phyloP scores from a whole-genome alignment of 2,888 invertebrate species.

The Philaethria dido region DNA sequence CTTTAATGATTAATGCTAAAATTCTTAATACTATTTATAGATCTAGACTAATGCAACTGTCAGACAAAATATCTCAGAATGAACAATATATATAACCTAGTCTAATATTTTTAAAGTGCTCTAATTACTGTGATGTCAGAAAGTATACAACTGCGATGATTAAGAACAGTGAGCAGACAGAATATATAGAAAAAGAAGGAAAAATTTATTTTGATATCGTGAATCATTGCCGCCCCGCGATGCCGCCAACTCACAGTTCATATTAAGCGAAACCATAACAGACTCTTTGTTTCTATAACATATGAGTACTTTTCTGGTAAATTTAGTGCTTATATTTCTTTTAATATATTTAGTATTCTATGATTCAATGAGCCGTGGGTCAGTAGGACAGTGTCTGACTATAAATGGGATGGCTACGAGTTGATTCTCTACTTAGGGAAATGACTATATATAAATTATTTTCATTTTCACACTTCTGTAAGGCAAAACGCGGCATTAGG shows the following conservation, averaged over 20 bases:
- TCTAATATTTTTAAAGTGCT: slow-evolving; percentile 38
- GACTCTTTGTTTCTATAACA: slow-evolving; percentile 42
- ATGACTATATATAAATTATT: no score
- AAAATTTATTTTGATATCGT: slow-evolving; percentile 67
- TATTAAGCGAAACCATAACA: slow-evolving; percentile 44
- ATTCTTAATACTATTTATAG: slow-evolving; percentile 3
- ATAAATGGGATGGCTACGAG: no score
- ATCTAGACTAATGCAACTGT: not conserved
- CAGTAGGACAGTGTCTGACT: not conserved
- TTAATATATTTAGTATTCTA: not conserved
- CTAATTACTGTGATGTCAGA: slow-evolving; percentile 49
- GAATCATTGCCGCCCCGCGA: slow-evolving; percentile 60
- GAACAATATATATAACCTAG: slow-evolving; percentile 43
- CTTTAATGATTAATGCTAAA: not conserved
- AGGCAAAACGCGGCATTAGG: no score
- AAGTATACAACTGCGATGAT: slow-evolving; percentile 54
- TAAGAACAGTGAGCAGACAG: slow-evolving; percentile 57
- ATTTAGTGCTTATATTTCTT: not conserved
- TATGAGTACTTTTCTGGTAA: slow-evolving; percentile 16
- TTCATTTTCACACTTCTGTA: no score
- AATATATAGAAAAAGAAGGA: slow-evolving; percentile 56
- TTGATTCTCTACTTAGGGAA: no score
- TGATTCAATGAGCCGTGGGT: not conserved
- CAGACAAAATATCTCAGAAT: slow-evolving; percentile 5
- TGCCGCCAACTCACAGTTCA: slow-evolving; percentile 45